Evolutionary conservation across 2,113 vertebrate species (phyloP).

Genomic region (Piaya cayana): DNA sequence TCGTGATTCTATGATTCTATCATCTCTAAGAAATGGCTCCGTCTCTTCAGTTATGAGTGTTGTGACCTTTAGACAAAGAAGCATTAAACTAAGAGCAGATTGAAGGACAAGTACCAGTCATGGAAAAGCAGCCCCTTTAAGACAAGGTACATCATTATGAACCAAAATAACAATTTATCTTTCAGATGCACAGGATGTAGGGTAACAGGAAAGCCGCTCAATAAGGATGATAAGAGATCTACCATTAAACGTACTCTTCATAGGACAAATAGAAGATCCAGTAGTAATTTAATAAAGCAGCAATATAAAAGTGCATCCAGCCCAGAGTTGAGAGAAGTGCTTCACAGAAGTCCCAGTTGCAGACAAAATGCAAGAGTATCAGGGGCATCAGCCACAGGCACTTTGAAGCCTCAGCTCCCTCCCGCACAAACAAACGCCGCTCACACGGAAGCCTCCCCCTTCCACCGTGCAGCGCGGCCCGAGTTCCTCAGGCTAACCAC

Average conservation of each 20-base stretch:
- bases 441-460: too few relatives aligned
- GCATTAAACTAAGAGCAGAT: background rate
- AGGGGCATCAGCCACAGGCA: fast-evolving
- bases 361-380: fast-evolving
- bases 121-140: background rate
- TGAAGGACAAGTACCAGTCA: background rate
- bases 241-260: background rate
- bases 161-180: background rate
- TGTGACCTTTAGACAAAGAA: background rate
- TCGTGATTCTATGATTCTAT: too few relatives aligned
- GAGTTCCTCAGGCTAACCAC: background rate
- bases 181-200: background rate
- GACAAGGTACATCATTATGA: background rate
- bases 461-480: fast-evolving
- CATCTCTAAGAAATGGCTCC: background rate
- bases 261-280: background rate
- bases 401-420: too few relatives aligned
- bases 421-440: fast-evolving
- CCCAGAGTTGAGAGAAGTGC: background rate
- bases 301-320: fast-evolving
- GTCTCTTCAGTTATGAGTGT: background rate
- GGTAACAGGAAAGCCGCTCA: background rate
- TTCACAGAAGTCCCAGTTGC: fast-evolving
- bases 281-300: background rate
- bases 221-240: background rate